Conservation (phyloP, 2,113 vertebrate genomes). For the human region DNA sequence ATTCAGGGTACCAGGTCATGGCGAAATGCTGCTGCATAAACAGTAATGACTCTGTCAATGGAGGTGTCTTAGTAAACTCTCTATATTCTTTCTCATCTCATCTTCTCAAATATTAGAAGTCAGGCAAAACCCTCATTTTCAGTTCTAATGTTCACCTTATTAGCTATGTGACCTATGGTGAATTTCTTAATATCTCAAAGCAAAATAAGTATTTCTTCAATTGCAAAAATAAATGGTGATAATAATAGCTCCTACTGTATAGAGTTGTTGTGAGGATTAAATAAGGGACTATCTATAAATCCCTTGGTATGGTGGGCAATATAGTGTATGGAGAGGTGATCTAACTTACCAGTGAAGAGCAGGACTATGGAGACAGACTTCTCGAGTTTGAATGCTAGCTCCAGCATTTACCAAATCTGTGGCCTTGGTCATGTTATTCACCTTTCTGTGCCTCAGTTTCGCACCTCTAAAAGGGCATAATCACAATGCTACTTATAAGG, state of each 20-base stretch:
- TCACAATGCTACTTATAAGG: background rate
- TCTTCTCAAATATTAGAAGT: background rate
- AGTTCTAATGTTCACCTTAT: background rate
- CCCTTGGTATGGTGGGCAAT: rapidly evolving
- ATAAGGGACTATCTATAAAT: background rate
- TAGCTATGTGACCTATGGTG: background rate
- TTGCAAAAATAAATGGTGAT: background rate
- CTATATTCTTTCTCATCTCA: background rate
- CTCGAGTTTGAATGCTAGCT: background rate
- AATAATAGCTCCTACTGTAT: background rate
- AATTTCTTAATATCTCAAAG: conserved; percentile 3
- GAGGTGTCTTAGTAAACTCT: background rate
- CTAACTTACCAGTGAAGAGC: background rate
- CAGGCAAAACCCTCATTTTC: background rate
- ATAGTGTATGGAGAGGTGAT: rapidly evolving
- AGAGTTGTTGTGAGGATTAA: background rate
- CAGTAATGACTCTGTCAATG: background rate
- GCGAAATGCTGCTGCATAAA: background rate
- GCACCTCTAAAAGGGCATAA: background rate
- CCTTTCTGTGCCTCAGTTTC: background rate
- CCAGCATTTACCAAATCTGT: background rate
- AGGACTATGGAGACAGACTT: background rate
- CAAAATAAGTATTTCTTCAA: background rate
- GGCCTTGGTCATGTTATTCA: background rate
- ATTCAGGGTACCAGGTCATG: background rate